Percentiles rank a stretch among this genome's conserved stretches.
Evolutionary conservation across 1,140 invertebrate genomes (phyloP).

Genomic region (Drosophila rhopaloa): DNA sequence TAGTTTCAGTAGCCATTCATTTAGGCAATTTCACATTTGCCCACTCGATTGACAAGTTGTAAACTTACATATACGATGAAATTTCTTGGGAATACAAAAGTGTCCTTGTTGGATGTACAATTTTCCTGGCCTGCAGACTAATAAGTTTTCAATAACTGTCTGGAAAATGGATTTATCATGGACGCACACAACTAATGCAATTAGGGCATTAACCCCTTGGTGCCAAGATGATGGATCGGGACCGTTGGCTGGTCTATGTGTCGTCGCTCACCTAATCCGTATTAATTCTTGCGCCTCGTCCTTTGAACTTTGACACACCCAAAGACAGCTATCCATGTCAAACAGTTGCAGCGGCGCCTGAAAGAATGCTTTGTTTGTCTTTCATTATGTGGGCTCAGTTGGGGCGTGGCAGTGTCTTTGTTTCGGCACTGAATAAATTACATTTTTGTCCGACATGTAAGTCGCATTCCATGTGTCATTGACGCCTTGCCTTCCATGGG

Average conservation of each 20-base stretch:
- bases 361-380: slow-evolving; percentile 75
- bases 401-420: slow-evolving; percentile 36
- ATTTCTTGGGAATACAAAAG: neutral
- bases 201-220: slow-evolving; percentile 22
- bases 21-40: slow-evolving; percentile 24
- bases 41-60: slow-evolving; percentile 26
- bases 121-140: slow-evolving; percentile 6
- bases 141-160: slow-evolving; percentile 49
- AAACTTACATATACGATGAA: slow-evolving; percentile 1
- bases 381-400: slow-evolving; percentile 60
- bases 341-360: slow-evolving; percentile 51
- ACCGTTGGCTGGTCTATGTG: slow-evolving; percentile 4
- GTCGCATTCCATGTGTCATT: slow-evolving; percentile 50
- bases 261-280: slow-evolving; percentile 47
- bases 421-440: slow-evolving; percentile 43
- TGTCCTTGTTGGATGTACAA: slow-evolving; percentile 1
- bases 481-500: slow-evolving; percentile 13
- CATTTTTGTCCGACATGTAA: slow-evolving; percentile 33
- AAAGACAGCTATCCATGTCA: slow-evolving; percentile 22
- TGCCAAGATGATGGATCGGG: slow-evolving; percentile 34
- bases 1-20: slow-evolving; percentile 29
- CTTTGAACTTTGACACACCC: slow-evolving; percentile 64
- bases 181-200: slow-evolving; percentile 24
- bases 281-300: slow-evolving; percentile 61
- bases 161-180: slow-evolving; percentile 26